Evolutionary conservation across 1,140 invertebrate genomes (phyloP), one percentile per base, ranked within the genome.

Genomic region (Micrasema minimum): DNA sequence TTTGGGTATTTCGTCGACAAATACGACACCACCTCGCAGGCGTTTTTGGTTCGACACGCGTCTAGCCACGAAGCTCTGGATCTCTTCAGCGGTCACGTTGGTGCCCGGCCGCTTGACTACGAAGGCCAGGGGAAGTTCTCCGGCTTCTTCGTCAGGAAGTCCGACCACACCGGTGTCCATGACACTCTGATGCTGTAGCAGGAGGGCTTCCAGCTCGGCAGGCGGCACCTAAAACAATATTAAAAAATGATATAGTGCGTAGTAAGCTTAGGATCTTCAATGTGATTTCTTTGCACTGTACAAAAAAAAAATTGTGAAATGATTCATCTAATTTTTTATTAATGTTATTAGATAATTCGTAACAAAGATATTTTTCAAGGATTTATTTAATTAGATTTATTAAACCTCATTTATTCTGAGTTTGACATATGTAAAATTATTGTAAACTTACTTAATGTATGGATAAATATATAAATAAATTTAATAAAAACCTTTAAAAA

Each of bases 101-200:
- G 74, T 71, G 43, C 76, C 79, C 14, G 78, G 72, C 76, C 85
- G 80, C 74, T 81, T 86, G 0, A 93, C 90, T 43, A 93, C 80
- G 77, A 90, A 93, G 6, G 91, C 92, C 41, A 86, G 79, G 1
- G 91, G 90, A 10, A 90, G 79, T 81, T 95, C 93, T 9, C 91
- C 92, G 48, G 84, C 85, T 51, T 80, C 75, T 23, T 84, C 82
- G 79, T 93, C 84, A 2, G 90, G 89, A 14, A 90, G 76, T 9
- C 92, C 93, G 61, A 92, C 85, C 1, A 95, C 92, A 2, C 87
- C 92, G 11, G 84, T 90, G 75, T 94, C 92, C 72, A 82, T 80
- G 16, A 95, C 82, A 20, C 79, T 83, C n/a, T 88, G 86, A 80
- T 91, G 88, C 37, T 84, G 84, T 38, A 91, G 78, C 35, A 95